phyloP scores from a whole-genome alignment of 2,888 invertebrate genomes.

The Podabrus alpinus region DNA sequence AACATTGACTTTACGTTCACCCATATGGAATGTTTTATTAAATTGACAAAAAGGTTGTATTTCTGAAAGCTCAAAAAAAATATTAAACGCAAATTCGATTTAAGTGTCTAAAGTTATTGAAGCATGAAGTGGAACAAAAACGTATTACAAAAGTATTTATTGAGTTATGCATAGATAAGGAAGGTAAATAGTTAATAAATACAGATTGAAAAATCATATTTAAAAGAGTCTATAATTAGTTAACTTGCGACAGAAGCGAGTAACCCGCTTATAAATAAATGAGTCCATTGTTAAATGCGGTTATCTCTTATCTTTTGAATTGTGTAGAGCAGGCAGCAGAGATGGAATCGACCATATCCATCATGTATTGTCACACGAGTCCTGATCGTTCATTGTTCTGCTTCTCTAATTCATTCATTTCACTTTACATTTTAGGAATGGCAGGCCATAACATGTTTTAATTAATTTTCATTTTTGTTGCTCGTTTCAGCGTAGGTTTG shows the following conservation, averaged over 20 bases:
- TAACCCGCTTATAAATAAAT: conserved; percentile 56
- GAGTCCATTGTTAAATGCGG: conserved; percentile 52
- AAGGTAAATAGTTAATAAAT: conserved; percentile 35
- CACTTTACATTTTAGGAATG: conserved; percentile 47
- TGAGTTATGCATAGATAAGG: conserved; percentile 26
- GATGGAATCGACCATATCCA: conserved; percentile 55
- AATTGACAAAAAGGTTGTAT: conserved; percentile 13
- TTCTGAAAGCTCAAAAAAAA: neutral
- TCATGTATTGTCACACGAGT: conserved; percentile 56
- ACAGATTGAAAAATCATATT: conserved; percentile 44
- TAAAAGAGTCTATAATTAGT: conserved; percentile 48
- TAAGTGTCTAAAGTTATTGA: neutral
- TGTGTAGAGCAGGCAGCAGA: conserved; percentile 45
- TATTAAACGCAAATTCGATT: neutral
- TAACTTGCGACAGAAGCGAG: conserved; percentile 50
- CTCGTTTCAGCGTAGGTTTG: conserved; percentile 42
- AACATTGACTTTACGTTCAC: neutral
- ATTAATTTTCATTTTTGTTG: conserved; percentile 54
- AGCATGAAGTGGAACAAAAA: neutral
- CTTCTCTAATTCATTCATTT: conserved; percentile 51
- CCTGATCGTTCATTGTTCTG: conserved; percentile 56
- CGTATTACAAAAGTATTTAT: conserved; percentile 2
- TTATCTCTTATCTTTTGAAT: conserved; percentile 41
- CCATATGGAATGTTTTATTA: neutral
- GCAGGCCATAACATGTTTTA: conserved; percentile 51